Evolutionary conservation across 2,888 invertebrate genomes (phyloP), one percentile per base, ranked within the genome.

Genomic region (Drosophila atripex): DNA sequence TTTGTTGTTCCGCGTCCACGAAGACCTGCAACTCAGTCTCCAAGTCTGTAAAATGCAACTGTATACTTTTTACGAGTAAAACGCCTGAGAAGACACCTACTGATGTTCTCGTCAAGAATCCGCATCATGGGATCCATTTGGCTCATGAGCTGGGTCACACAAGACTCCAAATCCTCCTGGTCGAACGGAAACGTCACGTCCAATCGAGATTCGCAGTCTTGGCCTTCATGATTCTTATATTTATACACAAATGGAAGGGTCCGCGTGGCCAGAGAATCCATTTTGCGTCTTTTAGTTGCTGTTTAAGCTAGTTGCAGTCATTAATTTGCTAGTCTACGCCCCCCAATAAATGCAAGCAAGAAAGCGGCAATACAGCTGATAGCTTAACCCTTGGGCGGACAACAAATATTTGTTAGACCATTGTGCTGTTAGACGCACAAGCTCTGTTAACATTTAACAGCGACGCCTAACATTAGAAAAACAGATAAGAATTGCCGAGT

Each of bases 1-100:
- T 93, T 77, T 94, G 93, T 41, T 95, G 95, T 88, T 95, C 94
- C 59, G 92, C 91, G 45, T 93, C 92, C 38, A 96, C 93, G 90
- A 95, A 96, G n/a, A 92, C 83, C 50, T 93, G 92, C 54, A 97
- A 46, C n/a, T 78, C 55, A 8, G 65, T 60, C 28, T 86, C 86
- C 18, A 91, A 64, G 25, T 76, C 90, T 90, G 58, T 12, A 30
- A 54, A 7, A 12, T 3, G 39, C 9, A n/a, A 16, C 35, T 0
- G 1, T 1, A 1, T 39, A 25, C 4, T 1, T 0, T 3, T 6
- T 16, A n/a, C 0, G 1, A 14, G 11, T 28, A 46, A 53, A 69
- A 55, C 38, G 1, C 18, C 39, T 32, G 12, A n/a, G 3, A 11
- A 18, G 2, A 0, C 5, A 70, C 82, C 76, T 79, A 90, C 90